A percentile compares a stretch with the other conserved stretches of the same genome.
Conservation (phyloP, 2,113 vertebrate species). For the Monarcha castaneiventris region DNA sequence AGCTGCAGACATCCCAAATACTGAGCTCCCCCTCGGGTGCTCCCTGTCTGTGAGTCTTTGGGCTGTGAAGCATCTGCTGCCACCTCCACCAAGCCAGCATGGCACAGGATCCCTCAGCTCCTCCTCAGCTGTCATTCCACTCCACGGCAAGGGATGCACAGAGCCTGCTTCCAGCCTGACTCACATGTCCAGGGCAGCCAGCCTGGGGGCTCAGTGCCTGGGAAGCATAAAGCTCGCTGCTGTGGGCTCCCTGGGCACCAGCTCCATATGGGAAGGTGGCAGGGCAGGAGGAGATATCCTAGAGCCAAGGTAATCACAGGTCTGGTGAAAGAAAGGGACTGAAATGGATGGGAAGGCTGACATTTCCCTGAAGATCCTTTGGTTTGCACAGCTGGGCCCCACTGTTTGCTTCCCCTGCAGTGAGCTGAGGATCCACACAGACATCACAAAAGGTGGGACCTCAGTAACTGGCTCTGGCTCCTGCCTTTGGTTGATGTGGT, state of each 20-base stretch:
- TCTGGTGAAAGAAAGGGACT: background rate
- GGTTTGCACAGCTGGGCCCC: background rate
- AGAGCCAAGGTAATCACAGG: background rate
- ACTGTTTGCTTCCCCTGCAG: background rate
- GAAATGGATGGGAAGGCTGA: background rate
- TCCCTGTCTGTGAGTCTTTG: background rate
- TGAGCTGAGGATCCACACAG: accelerated
- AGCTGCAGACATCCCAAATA: background rate
- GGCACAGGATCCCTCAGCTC: accelerated
- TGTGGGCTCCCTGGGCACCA: no score
- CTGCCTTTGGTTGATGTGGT: background rate
- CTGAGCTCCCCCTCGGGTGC: accelerated
- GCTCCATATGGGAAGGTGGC: background rate
- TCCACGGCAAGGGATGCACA: accelerated
- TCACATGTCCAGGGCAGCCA: accelerated
- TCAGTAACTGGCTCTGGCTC: accelerated
- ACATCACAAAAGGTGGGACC: background rate
- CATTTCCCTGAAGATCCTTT: background rate
- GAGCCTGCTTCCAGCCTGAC: background rate
- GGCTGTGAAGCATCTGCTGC: background rate
- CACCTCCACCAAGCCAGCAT: accelerated
- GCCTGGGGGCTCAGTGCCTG: background rate
- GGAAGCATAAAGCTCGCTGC: accelerated
- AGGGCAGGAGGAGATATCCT: accelerated
- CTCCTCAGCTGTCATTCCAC: background rate